Evolutionary conservation across 2,113 vertebrate genomes (phyloP).

Genomic region (Labrus mixtus): DNA sequence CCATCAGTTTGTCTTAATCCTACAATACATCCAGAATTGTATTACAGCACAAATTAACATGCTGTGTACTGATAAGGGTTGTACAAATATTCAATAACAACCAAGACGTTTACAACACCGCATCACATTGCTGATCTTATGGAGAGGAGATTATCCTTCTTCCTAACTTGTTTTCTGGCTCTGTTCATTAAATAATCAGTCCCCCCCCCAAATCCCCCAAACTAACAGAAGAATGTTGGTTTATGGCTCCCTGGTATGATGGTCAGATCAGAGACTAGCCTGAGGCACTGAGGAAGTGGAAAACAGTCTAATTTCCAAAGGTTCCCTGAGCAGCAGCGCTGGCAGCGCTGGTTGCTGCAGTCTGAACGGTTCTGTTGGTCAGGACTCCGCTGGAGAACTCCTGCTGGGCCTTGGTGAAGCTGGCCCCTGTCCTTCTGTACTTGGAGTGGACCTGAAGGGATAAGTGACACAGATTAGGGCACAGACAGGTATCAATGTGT

Average conservation of each 20-base stretch:
- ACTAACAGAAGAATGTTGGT: background rate
- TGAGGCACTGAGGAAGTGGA: constrained; percentile 2
- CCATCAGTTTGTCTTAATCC: background rate
- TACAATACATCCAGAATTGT: background rate
- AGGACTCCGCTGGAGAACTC: constrained; percentile 95
- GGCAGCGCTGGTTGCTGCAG: constrained; percentile 84
- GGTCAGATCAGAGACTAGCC: constrained; percentile 35
- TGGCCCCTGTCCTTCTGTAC: constrained; percentile 93
- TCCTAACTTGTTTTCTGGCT: constrained; percentile 11
- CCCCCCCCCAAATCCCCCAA: background rate
- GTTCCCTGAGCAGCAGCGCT: constrained; percentile 85
- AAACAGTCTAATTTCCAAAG: constrained; percentile 73
- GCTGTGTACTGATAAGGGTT: background rate
- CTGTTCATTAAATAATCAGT: constrained; percentile 37
- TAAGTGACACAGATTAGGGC: background rate
- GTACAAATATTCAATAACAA: too few species aligned
- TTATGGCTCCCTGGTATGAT: background rate
- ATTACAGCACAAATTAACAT: background rate
- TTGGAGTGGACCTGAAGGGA: constrained; percentile 89
- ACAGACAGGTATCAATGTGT: background rate
- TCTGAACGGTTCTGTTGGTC: constrained; percentile 89
- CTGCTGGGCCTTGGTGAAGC: constrained; percentile 94
- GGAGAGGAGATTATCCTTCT: background rate
- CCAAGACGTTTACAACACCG: too few species aligned
- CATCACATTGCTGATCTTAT: background rate